Conservation (phyloP, 2,888 invertebrate species). For the Yponomeuta evonymella region DNA sequence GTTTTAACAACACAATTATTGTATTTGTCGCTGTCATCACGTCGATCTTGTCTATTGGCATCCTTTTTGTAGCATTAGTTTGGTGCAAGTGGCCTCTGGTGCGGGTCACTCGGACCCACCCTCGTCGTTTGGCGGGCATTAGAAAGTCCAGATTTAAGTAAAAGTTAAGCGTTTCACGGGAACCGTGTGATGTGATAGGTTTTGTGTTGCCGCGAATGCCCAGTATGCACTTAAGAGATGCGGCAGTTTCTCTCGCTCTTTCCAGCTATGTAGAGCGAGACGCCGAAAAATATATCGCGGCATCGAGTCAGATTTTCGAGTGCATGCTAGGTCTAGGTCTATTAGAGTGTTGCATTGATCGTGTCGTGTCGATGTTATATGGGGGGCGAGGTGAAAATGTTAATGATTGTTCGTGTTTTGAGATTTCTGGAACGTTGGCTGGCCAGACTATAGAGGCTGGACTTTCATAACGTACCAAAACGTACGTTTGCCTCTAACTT, state of each 20-base stretch:
- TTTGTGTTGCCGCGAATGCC: neutral
- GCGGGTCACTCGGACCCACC: conserved; percentile 40
- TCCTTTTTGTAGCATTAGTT: neutral
- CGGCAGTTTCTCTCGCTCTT: too few relatives aligned
- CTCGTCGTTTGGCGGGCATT: conserved; percentile 18
- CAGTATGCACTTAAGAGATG: too few relatives aligned
- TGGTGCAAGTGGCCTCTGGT: conserved; percentile 1
- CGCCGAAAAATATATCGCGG: too few relatives aligned
- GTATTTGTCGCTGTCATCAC: too few relatives aligned
- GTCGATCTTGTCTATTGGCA: too few relatives aligned
- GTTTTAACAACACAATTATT: too few relatives aligned
- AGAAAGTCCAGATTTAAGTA: conserved; percentile 2
- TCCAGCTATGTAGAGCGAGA: too few relatives aligned
- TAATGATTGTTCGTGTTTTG: neutral
- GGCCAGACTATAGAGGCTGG: neutral
- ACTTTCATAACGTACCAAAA: too few relatives aligned
- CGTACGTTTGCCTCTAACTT: too few relatives aligned
- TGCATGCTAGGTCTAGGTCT: neutral
- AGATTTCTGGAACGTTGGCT: neutral
- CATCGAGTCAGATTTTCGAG: too few relatives aligned
- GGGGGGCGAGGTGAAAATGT: neutral
- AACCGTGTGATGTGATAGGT: conserved; percentile 2
- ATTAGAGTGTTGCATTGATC: neutral
- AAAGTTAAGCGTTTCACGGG: conserved; percentile 2
- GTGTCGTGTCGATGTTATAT: neutral